Evolutionary conservation across 2,113 vertebrate species (phyloP).

Genomic region (Sialia sialis): DNA sequence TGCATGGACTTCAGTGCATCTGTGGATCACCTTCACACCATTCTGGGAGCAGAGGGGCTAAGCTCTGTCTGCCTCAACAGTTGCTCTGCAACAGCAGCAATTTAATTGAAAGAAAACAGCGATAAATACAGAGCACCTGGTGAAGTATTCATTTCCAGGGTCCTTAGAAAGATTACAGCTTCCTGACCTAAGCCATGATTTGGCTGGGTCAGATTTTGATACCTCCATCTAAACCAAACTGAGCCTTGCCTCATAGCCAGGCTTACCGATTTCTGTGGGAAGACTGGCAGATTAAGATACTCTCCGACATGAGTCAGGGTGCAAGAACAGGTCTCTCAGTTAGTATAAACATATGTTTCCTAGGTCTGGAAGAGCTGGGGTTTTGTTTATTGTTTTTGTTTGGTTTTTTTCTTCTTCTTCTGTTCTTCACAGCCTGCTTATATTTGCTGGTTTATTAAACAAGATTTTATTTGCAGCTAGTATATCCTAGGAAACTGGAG

Average conservation of each 20-base stretch:
- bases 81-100: not conserved
- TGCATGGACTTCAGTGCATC: not conserved
- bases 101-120: not conserved
- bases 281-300: not conserved
- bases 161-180: not conserved
- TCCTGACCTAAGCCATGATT: not conserved
- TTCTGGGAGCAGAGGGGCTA: not conserved
- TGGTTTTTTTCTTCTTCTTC: no score
- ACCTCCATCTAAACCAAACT: not conserved
- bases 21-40: accelerated
- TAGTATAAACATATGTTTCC: conserved; percentile 35
- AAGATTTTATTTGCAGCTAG: not conserved
- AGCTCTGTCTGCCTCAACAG: not conserved
- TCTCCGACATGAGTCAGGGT: accelerated
- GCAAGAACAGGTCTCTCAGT: conserved; percentile 40
- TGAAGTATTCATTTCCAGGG: not conserved
- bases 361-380: not conserved
- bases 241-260: not conserved
- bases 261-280: not conserved
- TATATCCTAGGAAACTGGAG: not conserved
- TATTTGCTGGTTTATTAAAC: conserved; percentile 10
- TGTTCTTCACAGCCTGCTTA: not conserved
- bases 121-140: not conserved
- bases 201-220: not conserved
- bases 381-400: not conserved